These are phyloP conservation scores for Chiropotes sagulatus DNA, from an alignment of 2,797 vertebrate species.

Conservation along the genomic window DNA sequence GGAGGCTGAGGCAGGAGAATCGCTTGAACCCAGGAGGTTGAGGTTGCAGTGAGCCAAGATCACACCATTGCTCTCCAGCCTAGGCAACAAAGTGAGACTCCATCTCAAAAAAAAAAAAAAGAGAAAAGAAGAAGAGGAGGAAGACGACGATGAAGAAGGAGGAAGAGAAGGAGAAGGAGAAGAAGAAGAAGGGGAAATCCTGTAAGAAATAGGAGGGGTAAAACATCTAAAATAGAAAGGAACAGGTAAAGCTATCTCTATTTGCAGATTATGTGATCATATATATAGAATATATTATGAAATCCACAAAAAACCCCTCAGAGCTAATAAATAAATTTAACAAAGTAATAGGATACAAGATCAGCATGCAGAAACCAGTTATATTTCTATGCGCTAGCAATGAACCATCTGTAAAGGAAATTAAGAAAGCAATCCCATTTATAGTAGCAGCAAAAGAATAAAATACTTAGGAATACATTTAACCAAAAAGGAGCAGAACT, in stretches of 20 bases:
- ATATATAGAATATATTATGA: not conserved
- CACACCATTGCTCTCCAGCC: not conserved
- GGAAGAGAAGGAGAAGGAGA: rapidly evolving
- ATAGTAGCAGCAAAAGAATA: not conserved
- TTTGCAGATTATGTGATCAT: not conserved
- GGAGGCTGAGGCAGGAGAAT: not conserved
- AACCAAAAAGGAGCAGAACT: not conserved
- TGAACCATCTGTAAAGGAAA: not conserved
- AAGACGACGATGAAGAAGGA: rapidly evolving
- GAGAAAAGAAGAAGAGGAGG: no score
- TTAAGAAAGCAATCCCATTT: not conserved
- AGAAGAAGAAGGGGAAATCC: not conserved
- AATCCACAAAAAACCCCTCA: not conserved
- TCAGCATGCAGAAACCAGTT: not conserved
- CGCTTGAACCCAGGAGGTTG: not conserved
- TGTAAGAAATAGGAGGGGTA: not conserved
- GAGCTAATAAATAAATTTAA: not conserved
- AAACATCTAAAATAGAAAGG: not conserved
- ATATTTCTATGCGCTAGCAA: not conserved
- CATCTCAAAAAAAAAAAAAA: not conserved
- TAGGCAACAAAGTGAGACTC: not conserved
- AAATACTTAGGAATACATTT: not conserved
- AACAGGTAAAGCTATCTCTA: not conserved
- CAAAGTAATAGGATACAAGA: not conserved
- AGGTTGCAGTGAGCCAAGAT: not conserved